Evolutionary conservation across 1,140 invertebrate genomes (phyloP), one percentile per base, ranked within the genome.

Genomic region (Papilio machaon): DNA sequence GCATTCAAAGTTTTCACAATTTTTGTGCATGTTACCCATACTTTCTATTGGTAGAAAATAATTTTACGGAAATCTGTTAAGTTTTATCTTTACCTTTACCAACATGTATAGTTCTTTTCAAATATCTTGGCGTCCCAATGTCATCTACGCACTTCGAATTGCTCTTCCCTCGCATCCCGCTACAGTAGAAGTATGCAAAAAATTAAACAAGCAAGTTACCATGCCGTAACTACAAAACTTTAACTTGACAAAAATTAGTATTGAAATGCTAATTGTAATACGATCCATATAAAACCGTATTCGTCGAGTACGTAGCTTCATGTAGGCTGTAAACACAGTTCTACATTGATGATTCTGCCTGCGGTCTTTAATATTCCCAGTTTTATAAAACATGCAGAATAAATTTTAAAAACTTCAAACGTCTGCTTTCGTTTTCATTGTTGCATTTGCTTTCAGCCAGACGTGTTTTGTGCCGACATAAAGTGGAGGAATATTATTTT

Each of bases 351-450:
- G 23, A 70, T 10, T 70, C 64, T 70, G 30, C 64, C 23, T 64
- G 64, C 64, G 64, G 64, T 70, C 64, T 38, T 70, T 70, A 70
- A 70, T 70, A 70, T 70, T 70, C 64, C 30, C 30, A 70, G 6
- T 70, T 70, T 70, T 70, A 70, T 70, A 70, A 70, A 70, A 70
- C 30, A 70, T 70, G 64, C 64, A 15, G 64, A 70, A 70, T 70
- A 35, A 35, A 35, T 70, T 64, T 70, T 35, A 35, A 70, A 70
- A 35, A 70, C 64, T 70, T 70, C 64, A 70, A 70, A 70, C 64
- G 64, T 70, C 64, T 70, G 64, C 64, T 70, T 70, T 70, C 64
- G 30, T 70, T 70, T 70, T 70, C 64, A 70, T 70, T 70, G 64
- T 70, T 70, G 64, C 64, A 11, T 70, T 70, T 70, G 64, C 23